phyloP scores from a whole-genome alignment of 2,113 vertebrate genomes.

The Tonatia bakeri region DNA sequence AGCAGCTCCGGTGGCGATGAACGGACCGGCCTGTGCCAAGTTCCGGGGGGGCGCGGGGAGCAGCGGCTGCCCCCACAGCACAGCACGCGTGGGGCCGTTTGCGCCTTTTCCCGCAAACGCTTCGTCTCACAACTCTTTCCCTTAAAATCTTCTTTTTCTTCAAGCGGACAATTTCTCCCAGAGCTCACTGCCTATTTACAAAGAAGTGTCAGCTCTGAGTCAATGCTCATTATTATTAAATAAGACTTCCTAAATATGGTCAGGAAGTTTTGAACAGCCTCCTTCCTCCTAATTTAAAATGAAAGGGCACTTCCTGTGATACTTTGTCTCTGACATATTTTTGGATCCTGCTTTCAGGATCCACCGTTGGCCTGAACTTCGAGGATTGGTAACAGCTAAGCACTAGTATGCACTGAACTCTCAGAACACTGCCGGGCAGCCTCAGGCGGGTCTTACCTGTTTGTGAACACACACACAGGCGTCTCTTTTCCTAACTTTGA shows the following conservation, averaged over 20 bases:
- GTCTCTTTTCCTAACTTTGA: not conserved
- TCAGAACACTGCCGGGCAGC: not conserved
- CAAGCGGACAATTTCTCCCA: not conserved
- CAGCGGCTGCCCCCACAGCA: not conserved
- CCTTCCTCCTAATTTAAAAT: not conserved
- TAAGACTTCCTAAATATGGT: not conserved
- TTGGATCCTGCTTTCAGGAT: not conserved
- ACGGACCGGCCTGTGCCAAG: constrained; percentile 79
- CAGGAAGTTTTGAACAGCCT: not conserved
- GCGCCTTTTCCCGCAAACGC: not conserved
- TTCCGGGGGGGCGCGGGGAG: constrained; percentile 70
- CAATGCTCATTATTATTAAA: not conserved
- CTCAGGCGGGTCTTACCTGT: not conserved
- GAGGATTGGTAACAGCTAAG: not conserved
- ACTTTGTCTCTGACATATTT: not conserved
- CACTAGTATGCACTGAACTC: too few species aligned
- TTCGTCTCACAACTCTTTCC: not conserved
- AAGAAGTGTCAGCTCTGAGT: not conserved
- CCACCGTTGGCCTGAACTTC: not conserved
- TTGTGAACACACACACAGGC: fast-evolving
- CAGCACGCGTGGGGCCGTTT: not conserved
- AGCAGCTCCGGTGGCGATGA: constrained; percentile 55
- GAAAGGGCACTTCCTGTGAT: not conserved
- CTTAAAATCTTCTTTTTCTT: not conserved
- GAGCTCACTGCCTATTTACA: not conserved